phyloP scores from a whole-genome alignment of 2,888 invertebrate species.

The Tachina grossa region DNA sequence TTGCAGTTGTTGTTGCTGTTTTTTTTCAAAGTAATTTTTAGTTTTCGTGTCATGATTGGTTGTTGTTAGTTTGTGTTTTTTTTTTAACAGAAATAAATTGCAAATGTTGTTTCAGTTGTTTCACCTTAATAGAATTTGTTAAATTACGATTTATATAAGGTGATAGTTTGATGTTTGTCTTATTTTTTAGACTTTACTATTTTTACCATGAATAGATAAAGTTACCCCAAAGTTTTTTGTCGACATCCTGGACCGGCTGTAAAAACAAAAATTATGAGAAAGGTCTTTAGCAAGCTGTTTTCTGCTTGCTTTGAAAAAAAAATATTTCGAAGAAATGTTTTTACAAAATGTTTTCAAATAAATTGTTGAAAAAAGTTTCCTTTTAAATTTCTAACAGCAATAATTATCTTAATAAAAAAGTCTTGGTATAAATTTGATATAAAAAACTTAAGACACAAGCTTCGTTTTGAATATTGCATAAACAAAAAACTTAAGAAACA shows the following conservation, averaged over 20 bases:
- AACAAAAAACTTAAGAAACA: neutral
- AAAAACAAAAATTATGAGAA: no score
- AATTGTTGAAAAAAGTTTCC: no score
- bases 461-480: neutral
- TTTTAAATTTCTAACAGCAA: no score
- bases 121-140: conserved; percentile 64
- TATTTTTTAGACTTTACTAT: neutral
- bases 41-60: conserved; percentile 69
- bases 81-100: neutral
- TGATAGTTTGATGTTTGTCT: neutral
- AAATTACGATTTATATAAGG: conserved; percentile 45
- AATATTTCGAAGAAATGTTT: no score
- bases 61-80: conserved; percentile 26
- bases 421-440: no score
- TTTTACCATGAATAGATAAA: no score
- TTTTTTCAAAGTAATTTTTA: conserved; percentile 54
- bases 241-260: no score
- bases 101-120: conserved; percentile 59
- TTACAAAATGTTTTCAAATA: no score
- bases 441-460: neutral
- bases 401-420: no score
- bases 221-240: no score
- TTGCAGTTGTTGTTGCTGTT: conserved; percentile 23
- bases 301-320: no score
- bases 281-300: no score